Evolutionary conservation across 2,113 vertebrate species (phyloP).

Genomic region (Propithecus coquereli): DNA sequence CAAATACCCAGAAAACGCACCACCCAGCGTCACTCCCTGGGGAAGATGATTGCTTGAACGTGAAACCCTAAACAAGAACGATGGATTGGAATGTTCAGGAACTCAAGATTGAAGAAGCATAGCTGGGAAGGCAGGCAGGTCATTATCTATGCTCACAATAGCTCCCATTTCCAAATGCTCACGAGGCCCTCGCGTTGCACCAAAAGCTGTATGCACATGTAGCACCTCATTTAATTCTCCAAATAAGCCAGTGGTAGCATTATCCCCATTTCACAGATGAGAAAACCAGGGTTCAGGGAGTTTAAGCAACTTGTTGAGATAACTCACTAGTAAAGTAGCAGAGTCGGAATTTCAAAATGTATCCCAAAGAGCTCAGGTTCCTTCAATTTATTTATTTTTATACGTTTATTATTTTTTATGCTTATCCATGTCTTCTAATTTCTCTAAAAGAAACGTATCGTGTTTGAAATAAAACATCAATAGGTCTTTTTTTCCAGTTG

Average conservation of each 20-base stretch:
- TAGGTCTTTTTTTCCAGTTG: not conserved
- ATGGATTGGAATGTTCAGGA: not conserved
- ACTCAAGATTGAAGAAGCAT: not conserved
- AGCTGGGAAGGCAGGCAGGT: not conserved
- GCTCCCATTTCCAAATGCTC: not conserved
- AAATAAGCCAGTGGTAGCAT: not conserved
- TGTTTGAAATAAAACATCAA: not conserved
- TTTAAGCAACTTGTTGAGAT: not conserved
- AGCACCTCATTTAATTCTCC: not conserved
- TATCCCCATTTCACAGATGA: not conserved
- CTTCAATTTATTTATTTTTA: not conserved
- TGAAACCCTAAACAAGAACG: not conserved
- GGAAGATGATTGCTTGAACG: fast-evolving
- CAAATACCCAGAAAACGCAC: not conserved
- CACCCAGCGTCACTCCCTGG: fast-evolving
- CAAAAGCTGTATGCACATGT: not conserved
- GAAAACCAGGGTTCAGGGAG: not conserved
- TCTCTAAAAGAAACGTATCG: not conserved
- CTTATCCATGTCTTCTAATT: not conserved
- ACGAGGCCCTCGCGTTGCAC: fast-evolving
- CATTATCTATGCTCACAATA: fast-evolving
- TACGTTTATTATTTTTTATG: not conserved
- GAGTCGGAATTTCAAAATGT: not conserved
- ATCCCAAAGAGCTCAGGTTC: not conserved
- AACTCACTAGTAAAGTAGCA: not conserved